Evolutionary conservation across 2,888 invertebrate species (phyloP), one percentile per base, ranked within the genome.

Genomic region (Drosophila infuscata): DNA sequence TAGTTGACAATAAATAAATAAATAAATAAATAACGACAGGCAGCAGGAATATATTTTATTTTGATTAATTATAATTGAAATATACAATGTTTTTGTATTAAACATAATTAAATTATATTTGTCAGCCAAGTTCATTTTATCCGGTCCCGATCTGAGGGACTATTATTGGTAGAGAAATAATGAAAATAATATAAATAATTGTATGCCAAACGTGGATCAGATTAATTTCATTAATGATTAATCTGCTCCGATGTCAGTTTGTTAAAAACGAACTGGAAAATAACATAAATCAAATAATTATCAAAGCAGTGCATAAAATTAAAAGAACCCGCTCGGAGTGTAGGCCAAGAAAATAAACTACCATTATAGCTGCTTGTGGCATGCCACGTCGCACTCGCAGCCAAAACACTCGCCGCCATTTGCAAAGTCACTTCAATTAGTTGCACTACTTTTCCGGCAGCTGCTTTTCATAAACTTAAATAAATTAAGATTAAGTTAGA

Each of bases 291-390:
- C 3, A 25, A 25, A 25, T 25, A 25, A 25, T 25, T 4, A 20
- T 8, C 20, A 46, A 25, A 25, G 8, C 46, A 46, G 3, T 15
- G 8, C 8, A 15, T 4, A 8, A 15, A 29, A 29, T 30, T 12
- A 29, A 5, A 38, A n/a, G 30, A 38, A 81, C 46, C 62, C 62
- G 29, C 32, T 8, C 1, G 3, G 30, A 38, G 12, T 38, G n/a
- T 61, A 58, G 29, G 64, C 36, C 46, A 58, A 30, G 20, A 25
- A 30, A 65, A 48, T 60, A 49, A 49, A 25, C 32, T 20, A 3
- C 64, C 69, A 76, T 76, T 72, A 73, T 70, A 53, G 60, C 76
- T 67, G 76, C 80, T 84, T 72, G 82, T 74, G 80, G 84, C 82
- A 81, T 72, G 65, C 68, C 60, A 62, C 32, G 35, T 52, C n/a